Base-by-base conservation (phyloP, 1,140 invertebrate genomes). In the Atta cephalotes region DNA sequence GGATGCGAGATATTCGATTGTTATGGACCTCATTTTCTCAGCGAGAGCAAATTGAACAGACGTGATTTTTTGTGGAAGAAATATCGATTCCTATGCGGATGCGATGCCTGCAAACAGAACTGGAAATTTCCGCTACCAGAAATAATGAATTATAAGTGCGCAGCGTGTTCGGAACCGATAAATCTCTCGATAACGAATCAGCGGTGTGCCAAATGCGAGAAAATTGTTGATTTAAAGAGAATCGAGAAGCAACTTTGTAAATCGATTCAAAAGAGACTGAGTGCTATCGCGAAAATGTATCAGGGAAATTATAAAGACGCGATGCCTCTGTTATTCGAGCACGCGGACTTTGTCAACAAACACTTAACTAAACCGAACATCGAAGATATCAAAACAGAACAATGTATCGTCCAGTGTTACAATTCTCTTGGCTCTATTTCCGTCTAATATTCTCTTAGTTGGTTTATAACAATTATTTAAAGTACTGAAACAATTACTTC, bases 1-100 rank as follows among this genome's bases (percentile, higher is more conserved):
- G 96, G 96, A 4, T 93, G 95, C 45, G 96, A 97, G 90, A 94
- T 97, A 16, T 91, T 96, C 0, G 96, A 97, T 89, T 96, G 96
- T 85, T 97, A 97, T 92, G 96, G 96, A 21, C 96, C 95, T 21
- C 93, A 96, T 45, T 97, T 96, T 92, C 93, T 96, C 1, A 93
- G 93, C 2, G 95, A 95, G 56, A 58, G 89, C 3, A 92, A 88
- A 78, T 70, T 92, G 18, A 91, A 95, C 16, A 93, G 96, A 31
- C 92, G 93, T 39, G 88, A 94, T 35, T 93, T 95, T 68, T 93
- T 97, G 6, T 77, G 90, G 25, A 92, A 94, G 25, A 96, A 96
- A 89, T 97, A 97, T 92, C 95, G 95, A 90, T 97, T 97, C 87
- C 79, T 93, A 0, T 97, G 97, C 82, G 78, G 87, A 10, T 97